Base-by-base conservation (phyloP, 2,113 vertebrate species). In the Tapirus terrestris region DNA sequence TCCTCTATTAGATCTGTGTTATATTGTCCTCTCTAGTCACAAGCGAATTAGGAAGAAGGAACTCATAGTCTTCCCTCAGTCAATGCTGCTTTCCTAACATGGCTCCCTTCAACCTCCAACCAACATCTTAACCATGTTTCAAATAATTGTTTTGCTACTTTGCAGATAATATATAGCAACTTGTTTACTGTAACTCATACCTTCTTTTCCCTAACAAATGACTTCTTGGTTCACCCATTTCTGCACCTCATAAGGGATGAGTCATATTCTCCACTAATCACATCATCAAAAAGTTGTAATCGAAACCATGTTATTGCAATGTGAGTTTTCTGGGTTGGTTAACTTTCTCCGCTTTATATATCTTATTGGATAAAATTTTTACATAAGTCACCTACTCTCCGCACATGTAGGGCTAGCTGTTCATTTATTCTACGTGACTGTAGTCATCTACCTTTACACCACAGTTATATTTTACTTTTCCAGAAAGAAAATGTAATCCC, bases 271-370 rank as follows among this genome's bases (percentile, higher is more conserved):
- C 94, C 73, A 87, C 83, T 80, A 31, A n/a, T 75, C 45, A n/a
- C 77, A 56, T 96, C 83, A 88, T 95, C 88, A 96, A 96, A 93
- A 97, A 94, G 31, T 75, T 48, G 67, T 92, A 84, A 96, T 96
- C 79, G 89, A 84, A 98, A 86, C 83, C 77, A 92, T 29, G 76
- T 82, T 80, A 73, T 63, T 84, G 81, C 88, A 63, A 9, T 33
- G 36, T 75, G 92, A 68, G 45, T 84, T n/a, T 92, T 84, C 29
- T 81, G 25, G 73, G 86, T 36, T 75, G 51, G 53, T 94, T 86
- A 63, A 89, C 68, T 51, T 93, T 83, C 86, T 96, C 83, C 82
- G 68, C 39, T 77, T 94, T 81, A 25, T 79, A 31, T 45, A 63
- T 29, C 58, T 12, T 85, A 1, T 17, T 92, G 72, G 56, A 75